Evolutionary conservation across 2,888 invertebrate genomes (phyloP).

Genomic region (Sturmia bella): DNA sequence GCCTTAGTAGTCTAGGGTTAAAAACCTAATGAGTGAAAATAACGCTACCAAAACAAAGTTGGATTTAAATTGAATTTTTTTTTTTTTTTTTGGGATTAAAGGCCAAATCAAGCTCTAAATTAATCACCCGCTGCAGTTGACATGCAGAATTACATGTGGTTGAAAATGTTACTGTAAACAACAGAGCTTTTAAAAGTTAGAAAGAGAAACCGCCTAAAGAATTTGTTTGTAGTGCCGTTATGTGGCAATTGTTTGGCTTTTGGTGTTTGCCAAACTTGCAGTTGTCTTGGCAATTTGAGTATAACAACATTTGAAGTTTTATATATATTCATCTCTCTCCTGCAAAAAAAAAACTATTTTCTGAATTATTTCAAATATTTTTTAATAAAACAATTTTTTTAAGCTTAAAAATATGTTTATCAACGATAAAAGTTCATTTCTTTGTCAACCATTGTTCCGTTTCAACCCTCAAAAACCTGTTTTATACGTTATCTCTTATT

Average conservation of each 20-base stretch:
- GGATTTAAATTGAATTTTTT: too few relatives aligned
- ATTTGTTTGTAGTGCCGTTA: conserved; percentile 34
- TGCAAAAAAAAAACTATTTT: not conserved
- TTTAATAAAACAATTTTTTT: too few relatives aligned
- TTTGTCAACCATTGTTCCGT: conserved; percentile 3
- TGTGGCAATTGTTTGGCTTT: conserved; percentile 28
- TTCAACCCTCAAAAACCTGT: not conserved
- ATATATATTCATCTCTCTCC: not conserved
- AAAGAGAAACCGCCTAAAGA: not conserved
- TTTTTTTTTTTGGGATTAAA: too few relatives aligned
- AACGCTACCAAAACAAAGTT: too few relatives aligned
- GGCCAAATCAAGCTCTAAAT: too few relatives aligned
- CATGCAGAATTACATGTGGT: not conserved
- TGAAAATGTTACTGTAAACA: not conserved
- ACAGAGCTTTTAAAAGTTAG: not conserved
- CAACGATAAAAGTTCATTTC: too few relatives aligned
- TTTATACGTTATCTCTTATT: conserved; percentile 11
- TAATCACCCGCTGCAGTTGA: too few relatives aligned
- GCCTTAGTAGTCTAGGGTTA: too few relatives aligned
- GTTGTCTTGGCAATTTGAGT: conserved; percentile 51
- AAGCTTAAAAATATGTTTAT: too few relatives aligned
- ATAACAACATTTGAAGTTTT: not conserved
- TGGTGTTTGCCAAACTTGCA: conserved; percentile 4
- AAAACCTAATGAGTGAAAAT: too few relatives aligned
- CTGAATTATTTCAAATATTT: too few relatives aligned